Evolutionary conservation across 1,140 invertebrate genomes (phyloP).

Genomic region (Hycleus phaleratus): DNA sequence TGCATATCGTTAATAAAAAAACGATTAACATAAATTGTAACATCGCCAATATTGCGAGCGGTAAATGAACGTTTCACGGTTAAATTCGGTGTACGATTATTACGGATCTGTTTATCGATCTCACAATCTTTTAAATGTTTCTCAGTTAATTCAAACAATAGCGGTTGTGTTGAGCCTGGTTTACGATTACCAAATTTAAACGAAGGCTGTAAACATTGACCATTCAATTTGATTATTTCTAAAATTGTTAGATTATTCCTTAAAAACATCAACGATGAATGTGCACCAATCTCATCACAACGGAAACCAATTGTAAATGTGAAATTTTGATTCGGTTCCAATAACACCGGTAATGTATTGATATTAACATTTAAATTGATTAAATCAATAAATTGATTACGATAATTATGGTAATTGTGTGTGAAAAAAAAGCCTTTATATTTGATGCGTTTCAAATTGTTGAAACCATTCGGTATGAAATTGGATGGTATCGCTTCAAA

Average conservation of each 20-base stretch:
- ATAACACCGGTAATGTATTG: constrained; percentile 36
- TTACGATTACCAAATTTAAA: constrained; percentile 87
- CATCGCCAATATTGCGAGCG: constrained; percentile 80
- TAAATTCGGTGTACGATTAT: constrained; percentile 52
- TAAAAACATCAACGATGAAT: constrained; percentile 43
- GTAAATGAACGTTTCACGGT: constrained; percentile 78
- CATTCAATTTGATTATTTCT: constrained; percentile 74
- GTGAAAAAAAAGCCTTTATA: constrained; percentile 32
- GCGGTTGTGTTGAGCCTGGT: constrained; percentile 62
- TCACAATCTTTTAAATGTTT: constrained; percentile 79
- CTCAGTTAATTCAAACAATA: constrained; percentile 78
- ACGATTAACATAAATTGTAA: constrained; percentile 66
- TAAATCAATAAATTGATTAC: constrained; percentile 21
- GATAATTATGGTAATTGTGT: constrained; percentile 13
- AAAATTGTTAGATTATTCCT: constrained; percentile 91
- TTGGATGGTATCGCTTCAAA: constrained; percentile 44
- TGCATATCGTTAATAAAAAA: constrained; percentile 67
- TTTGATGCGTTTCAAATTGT: constrained; percentile 10
- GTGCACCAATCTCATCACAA: constrained; percentile 35
- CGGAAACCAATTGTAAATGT: constrained; percentile 39
- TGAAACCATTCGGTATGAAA: constrained; percentile 22
- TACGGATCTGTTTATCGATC: constrained; percentile 43
- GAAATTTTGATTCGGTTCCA: constrained; percentile 43
- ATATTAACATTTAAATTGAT: constrained; percentile 21
- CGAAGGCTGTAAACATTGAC: constrained; percentile 74